These are phyloP conservation scores for Rhabdomys pumilio DNA, from an alignment of 2,797 vertebrate species.

Conservation along the genomic window DNA sequence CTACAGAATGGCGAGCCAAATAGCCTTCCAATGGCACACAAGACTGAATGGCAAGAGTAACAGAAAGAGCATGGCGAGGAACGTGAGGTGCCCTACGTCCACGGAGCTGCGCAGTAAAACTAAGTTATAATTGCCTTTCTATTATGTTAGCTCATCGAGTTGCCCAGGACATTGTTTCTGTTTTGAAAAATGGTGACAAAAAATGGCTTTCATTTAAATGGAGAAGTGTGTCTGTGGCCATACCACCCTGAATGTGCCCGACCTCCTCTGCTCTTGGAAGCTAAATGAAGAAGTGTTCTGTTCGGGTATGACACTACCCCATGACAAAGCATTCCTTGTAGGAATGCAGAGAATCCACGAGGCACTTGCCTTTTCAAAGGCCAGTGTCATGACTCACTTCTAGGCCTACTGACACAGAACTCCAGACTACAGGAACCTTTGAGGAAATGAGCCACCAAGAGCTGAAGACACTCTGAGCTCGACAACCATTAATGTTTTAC, in stretches of 20 bases:
- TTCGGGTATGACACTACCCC: not conserved
- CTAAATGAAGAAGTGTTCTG: not conserved
- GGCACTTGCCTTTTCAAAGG: not conserved
- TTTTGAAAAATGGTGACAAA: not conserved
- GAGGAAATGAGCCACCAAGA: not conserved
- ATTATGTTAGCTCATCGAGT: constrained; percentile 16
- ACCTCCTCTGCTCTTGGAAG: not conserved
- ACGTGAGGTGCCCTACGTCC: not conserved
- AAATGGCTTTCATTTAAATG: constrained; percentile 31
- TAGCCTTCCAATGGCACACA: not conserved
- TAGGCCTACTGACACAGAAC: not conserved
- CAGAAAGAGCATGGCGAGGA: not conserved
- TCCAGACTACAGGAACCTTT: not conserved
- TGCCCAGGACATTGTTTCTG: not conserved
- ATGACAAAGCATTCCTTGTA: not conserved
- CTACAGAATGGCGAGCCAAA: not conserved
- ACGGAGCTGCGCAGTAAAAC: not conserved
- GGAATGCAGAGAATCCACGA: not conserved
- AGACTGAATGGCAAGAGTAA: not conserved
- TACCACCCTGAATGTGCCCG: not conserved
- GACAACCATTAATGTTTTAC: constrained; percentile 50
- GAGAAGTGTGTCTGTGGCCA: not conserved
- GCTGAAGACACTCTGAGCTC: constrained; percentile 23
- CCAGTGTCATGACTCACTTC: not conserved
- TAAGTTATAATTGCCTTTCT: not conserved